Evolutionary conservation across 2,797 vertebrate genomes (phyloP).

Genomic region (Acanthis flammea): DNA sequence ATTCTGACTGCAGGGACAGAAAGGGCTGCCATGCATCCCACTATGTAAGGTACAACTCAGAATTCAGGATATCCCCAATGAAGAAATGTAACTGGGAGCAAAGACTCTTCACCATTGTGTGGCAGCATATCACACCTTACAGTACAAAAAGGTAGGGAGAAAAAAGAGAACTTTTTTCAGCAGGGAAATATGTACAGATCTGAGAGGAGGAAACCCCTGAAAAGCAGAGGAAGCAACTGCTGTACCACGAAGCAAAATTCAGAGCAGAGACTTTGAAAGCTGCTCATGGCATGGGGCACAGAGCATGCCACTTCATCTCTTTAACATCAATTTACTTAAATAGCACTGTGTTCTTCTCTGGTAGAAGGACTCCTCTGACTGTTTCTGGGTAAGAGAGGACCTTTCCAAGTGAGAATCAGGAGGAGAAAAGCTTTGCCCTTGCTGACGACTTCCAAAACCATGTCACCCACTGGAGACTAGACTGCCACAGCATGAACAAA

Average conservation of each 20-base stretch:
- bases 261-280: background rate
- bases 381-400: background rate
- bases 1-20: background rate
- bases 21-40: background rate
- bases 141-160: background rate
- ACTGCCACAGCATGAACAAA: background rate
- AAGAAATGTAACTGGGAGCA: background rate
- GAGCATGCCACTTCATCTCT: background rate
- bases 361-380: background rate
- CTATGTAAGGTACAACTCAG: background rate
- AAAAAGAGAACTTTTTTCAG: background rate
- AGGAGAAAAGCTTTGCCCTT: background rate
- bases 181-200: background rate
- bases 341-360: background rate
- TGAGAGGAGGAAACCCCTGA: background rate
- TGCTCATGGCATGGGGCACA: background rate
- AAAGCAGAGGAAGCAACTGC: background rate
- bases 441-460: background rate
- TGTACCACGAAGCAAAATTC: background rate
- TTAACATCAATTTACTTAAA: background rate
- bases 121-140: background rate
- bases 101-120: background rate
- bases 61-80: background rate
- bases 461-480: fast-evolving
- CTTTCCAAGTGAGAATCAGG: background rate